phyloP scores from a whole-genome alignment of 2,797 vertebrate species.

The Podarcis siculus region DNA sequence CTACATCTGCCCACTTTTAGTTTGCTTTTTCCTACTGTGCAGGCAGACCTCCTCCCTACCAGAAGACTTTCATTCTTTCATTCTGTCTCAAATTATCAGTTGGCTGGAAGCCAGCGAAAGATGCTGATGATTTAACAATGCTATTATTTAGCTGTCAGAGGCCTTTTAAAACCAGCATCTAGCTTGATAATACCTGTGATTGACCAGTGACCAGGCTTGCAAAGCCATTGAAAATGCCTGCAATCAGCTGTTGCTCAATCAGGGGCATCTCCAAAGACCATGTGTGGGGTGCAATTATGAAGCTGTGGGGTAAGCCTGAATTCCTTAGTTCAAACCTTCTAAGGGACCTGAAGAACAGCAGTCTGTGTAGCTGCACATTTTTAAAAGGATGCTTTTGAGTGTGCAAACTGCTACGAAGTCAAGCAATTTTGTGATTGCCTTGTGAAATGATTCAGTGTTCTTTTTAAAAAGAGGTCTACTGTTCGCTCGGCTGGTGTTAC shows the following conservation, averaged over 20 bases:
- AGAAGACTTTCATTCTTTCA: constrained; percentile 5
- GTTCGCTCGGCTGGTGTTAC: neutral
- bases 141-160: neutral
- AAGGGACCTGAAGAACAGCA: neutral
- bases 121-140: neutral
- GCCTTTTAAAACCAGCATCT: neutral
- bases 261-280: neutral
- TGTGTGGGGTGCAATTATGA: constrained; percentile 1
- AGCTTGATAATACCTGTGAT: neutral
- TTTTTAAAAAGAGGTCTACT: neutral
- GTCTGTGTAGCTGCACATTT: neutral
- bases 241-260: neutral
- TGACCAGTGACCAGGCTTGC: neutral
- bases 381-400: neutral
- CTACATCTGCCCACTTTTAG: constrained; percentile 7
- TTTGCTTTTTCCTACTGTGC: neutral
- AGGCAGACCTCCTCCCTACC: neutral
- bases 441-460: neutral
- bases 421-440: neutral
- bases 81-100: constrained; percentile 9
- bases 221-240: constrained; percentile 3
- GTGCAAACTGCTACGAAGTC: neutral
- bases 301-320: neutral
- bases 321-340: neutral
- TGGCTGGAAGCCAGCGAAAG: neutral